Conservation (phyloP, 2,797 vertebrate species). For the Morus bassanus region DNA sequence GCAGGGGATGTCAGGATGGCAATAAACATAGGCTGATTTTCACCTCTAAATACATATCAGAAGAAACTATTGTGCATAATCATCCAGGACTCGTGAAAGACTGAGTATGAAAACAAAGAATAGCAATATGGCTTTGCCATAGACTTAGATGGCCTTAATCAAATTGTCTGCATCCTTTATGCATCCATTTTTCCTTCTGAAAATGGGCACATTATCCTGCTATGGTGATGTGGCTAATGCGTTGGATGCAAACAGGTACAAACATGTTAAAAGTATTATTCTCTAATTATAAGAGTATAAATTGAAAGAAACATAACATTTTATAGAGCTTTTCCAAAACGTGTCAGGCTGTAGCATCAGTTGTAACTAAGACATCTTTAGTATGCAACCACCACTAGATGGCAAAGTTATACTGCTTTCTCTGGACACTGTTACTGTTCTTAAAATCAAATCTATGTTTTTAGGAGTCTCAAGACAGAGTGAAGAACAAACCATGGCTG, state of each 20-base stretch:
- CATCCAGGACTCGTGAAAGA: neutral
- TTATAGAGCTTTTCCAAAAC: neutral
- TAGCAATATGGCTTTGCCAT: neutral
- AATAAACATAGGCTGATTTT: neutral
- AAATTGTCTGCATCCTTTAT: neutral
- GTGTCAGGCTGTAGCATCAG: neutral
- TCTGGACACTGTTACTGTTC: neutral
- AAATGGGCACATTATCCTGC: neutral
- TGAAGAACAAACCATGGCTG: neutral
- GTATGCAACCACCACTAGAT: conserved; percentile 69
- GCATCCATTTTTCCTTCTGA: neutral
- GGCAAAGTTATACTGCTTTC: conserved; percentile 70
- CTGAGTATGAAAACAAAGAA: neutral
- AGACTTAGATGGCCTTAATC: neutral
- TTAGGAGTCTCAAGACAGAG: neutral
- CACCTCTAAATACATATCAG: neutral
- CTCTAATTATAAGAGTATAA: neutral
- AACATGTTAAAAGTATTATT: neutral
- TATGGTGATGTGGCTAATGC: neutral
- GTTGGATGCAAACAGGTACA: neutral
- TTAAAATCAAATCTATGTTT: neutral
- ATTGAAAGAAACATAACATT: neutral
- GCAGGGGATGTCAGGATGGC: neutral
- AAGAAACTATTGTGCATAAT: neutral
- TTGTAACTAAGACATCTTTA: neutral